These are phyloP conservation scores for Caenorhabditis sp. DNA, from an alignment of 2,888 invertebrate genomes.

Conservation along the genomic window DNA sequence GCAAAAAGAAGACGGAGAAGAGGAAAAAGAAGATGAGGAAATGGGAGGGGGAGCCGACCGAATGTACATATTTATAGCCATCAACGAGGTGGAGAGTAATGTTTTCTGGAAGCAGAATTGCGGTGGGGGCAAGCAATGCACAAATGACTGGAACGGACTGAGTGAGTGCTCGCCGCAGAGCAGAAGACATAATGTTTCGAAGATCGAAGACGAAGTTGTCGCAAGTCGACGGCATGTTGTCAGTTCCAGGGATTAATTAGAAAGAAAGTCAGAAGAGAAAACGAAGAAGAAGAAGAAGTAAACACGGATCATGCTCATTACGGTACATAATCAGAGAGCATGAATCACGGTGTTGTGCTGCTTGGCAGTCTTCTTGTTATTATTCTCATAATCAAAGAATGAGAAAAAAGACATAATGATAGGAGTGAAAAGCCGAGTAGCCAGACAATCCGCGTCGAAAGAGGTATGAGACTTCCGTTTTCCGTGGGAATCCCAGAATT, in stretches of 20 bases:
- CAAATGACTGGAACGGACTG: slow-evolving; percentile 8
- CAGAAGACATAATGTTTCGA: neutral
- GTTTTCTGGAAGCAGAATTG: slow-evolving; percentile 33
- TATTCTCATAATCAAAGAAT: neutral
- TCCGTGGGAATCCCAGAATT: neutral
- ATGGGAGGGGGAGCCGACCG: slow-evolving; percentile 19
- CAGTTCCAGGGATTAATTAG: neutral
- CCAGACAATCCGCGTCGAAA: neutral
- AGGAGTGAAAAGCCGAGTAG: neutral
- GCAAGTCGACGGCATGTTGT: neutral
- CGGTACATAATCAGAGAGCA: neutral
- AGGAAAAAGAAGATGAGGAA: slow-evolving; percentile 6
- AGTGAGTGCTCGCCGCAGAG: neutral
- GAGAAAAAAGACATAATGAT: neutral
- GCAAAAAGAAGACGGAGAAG: slow-evolving; percentile 13
- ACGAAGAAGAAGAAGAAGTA: neutral
- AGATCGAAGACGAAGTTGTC: neutral
- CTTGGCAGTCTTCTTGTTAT: neutral
- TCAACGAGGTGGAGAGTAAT: slow-evolving; percentile 45
- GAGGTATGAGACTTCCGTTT: neutral
- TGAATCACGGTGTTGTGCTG: neutral
- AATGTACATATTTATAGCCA: slow-evolving; percentile 55
- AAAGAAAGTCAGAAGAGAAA: too few species aligned
- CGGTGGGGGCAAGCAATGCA: slow-evolving; percentile 15
- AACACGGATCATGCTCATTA: neutral